Base-by-base conservation (phyloP, 1,140 invertebrate species). In the Heliconius congener region DNA sequence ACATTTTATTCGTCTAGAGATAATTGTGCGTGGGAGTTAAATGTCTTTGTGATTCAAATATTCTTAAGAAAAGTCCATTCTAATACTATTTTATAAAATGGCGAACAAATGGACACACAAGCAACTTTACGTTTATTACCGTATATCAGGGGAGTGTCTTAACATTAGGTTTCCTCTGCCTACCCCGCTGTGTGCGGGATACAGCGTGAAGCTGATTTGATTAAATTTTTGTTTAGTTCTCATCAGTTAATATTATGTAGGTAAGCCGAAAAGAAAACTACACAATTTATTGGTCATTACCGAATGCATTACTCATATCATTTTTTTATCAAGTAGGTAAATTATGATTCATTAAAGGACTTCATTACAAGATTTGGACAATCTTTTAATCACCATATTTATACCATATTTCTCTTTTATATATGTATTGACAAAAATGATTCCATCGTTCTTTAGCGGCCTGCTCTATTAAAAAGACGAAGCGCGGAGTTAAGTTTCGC, bases 1-100 rank as follows among this genome's bases (percentile, higher is more conserved):
- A 74, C 37, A 52, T 39, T 74, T 74, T 74, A 74, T 74, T 30
- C 60, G 60, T 16, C 60, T 66, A 5, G 60, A 30, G 60, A 27
- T 27, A 66, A 66, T 3, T 66, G 60, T 66, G 27, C 60, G 60
- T 66, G 60, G 60, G 27, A 30, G 23, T 0, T 11, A 30, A 66
- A 23, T 66, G 27, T 30, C 27, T 27, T 66, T 66, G 9, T 27
- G 60, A 66, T 66, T 27, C 23, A 66, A 66, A 66, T 66, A 30
- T 30, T 16, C 60, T 66, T 30, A 11, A 30, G 27, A 27, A 66
- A 66, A 66, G 23, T 16, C 23, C 30, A 16, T 66, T 66, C 13
- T 30, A 13, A 27, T 66, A 66, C 9, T 27, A 66, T 66, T 66
- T 27, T 66, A 27, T n/a, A 13, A 30, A 66, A 66, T 16, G 11